A percentile compares a stretch with the other conserved stretches of the same genome.
These are phyloP conservation scores for Lithodes maja DNA, from an alignment of 2,888 invertebrate genomes.

Conservation along the genomic window DNA sequence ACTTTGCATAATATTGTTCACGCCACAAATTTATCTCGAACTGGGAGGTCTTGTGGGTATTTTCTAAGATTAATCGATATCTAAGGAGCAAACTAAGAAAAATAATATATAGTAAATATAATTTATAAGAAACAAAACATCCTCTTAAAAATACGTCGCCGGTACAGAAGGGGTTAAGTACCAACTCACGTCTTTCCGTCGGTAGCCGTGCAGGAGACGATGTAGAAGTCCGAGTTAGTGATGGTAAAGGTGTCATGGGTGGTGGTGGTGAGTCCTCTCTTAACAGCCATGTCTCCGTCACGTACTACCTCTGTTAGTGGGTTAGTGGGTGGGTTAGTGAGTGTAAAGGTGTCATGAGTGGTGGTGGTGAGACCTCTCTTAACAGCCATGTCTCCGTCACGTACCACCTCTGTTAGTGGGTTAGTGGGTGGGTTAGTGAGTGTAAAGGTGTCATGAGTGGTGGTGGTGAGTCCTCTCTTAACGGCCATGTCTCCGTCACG, in stretches of 20 bases:
- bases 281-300: conserved; percentile 80
- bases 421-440: not conserved
- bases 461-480: too few species aligned
- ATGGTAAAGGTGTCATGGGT: conserved; percentile 80
- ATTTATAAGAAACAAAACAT: too few species aligned
- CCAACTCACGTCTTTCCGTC: conserved; percentile 76
- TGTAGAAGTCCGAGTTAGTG: conserved; percentile 83
- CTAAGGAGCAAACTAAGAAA: too few species aligned
- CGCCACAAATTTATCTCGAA: too few species aligned
- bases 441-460: not conserved
- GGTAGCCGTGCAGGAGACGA: conserved; percentile 80
- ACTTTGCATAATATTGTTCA: too few species aligned
- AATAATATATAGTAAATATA: too few species aligned
- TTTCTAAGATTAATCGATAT: too few species aligned
- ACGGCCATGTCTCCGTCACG: too few species aligned
- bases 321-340: not conserved
- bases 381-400: too few species aligned
- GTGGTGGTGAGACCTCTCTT: not conserved
- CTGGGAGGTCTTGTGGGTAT: too few species aligned
- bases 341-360: not conserved
- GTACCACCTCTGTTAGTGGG: not conserved
- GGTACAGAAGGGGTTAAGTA: not conserved
- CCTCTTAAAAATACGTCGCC: too few species aligned
- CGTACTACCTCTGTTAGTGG: conserved; percentile 80
- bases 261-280: conserved; percentile 77